phyloP scores from a whole-genome alignment of 2,888 invertebrate genomes.

The Cerceris ruficornis region DNA sequence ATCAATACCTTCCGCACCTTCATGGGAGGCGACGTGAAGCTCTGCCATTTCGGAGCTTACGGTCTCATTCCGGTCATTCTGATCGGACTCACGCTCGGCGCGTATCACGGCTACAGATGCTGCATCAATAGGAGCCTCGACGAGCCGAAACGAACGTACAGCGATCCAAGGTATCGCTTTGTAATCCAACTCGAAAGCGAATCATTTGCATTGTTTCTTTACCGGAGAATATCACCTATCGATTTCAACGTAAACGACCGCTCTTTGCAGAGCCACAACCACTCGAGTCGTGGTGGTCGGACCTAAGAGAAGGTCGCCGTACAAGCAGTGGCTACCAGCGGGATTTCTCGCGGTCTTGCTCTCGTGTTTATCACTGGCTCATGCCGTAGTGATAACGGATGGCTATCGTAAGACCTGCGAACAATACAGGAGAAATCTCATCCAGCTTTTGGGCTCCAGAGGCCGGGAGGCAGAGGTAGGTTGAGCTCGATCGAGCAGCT shows the following conservation, averaged over 20 bases:
- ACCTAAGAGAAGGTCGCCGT: constrained; percentile 69
- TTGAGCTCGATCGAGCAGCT: neutral
- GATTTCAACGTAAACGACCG: neutral
- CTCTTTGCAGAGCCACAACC: constrained; percentile 55
- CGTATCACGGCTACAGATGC: constrained; percentile 79
- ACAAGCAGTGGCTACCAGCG: constrained; percentile 85
- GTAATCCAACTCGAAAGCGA: neutral
- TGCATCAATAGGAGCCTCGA: constrained; percentile 70
- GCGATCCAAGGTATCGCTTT: constrained; percentile 39
- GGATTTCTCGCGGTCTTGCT: constrained; percentile 86
- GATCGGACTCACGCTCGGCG: constrained; percentile 69
- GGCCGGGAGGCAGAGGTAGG: constrained; percentile 69
- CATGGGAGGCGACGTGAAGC: constrained; percentile 78
- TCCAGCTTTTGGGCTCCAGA: constrained; percentile 81
- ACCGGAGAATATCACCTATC: neutral
- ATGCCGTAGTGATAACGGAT: constrained; percentile 87
- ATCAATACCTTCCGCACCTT: constrained; percentile 77
- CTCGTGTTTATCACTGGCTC: constrained; percentile 86
- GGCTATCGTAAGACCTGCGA: constrained; percentile 90
- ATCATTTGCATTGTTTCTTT: neutral
- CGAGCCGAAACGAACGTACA: constrained; percentile 52
- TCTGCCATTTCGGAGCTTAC: constrained; percentile 78
- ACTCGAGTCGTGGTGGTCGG: constrained; percentile 69
- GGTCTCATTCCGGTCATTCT: constrained; percentile 71
- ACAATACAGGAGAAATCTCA: constrained; percentile 87